A percentile compares a stretch with the other conserved stretches of the same genome.
These are phyloP conservation scores for Drosophila quinaria DNA, from an alignment of 2,888 invertebrate genomes.

Conservation along the genomic window DNA sequence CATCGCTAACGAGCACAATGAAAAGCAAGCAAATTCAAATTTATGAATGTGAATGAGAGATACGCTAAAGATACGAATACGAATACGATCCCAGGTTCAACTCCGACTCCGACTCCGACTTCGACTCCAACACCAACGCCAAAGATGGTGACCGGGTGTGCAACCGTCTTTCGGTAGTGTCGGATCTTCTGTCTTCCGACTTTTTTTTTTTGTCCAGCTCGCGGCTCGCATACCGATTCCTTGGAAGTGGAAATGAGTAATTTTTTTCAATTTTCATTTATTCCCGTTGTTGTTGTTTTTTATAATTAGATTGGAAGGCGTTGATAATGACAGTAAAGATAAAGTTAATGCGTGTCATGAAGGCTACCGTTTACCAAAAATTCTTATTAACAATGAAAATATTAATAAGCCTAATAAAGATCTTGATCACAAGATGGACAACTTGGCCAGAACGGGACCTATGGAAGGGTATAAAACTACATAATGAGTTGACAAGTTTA, in stretches of 20 bases:
- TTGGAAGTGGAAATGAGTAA: slow-evolving; percentile 83
- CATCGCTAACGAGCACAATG: slow-evolving; percentile 66
- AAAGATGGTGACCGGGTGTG: slow-evolving; percentile 53
- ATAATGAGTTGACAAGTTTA: slow-evolving; percentile 24
- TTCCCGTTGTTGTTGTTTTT: slow-evolving; percentile 28
- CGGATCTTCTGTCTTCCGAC: slow-evolving; percentile 17
- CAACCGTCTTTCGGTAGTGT: slow-evolving; percentile 17
- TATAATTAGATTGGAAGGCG: slow-evolving; percentile 74
- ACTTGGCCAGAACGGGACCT: slow-evolving; percentile 1
- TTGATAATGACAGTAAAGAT: slow-evolving; percentile 63
- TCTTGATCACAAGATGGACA: slow-evolving; percentile 34
- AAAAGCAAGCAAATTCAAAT: slow-evolving; percentile 74
- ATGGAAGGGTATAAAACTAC: slow-evolving; percentile 1
- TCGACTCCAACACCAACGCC: slow-evolving; percentile 8
- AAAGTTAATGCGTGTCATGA: slow-evolving; percentile 63
- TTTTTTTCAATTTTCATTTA: slow-evolving; percentile 66
- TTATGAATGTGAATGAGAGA: slow-evolving; percentile 83
- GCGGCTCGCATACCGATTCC: slow-evolving; percentile 73
- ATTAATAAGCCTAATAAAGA: slow-evolving; percentile 61
- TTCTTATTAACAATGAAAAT: slow-evolving; percentile 48
- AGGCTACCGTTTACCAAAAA: slow-evolving; percentile 57
- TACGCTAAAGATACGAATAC: slow-evolving; percentile 68
- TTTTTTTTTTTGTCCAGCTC: slow-evolving; percentile 8
- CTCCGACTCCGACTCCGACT: slow-evolving; percentile 1
- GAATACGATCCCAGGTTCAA: slow-evolving; percentile 7